Evolutionary conservation across 1,140 invertebrate genomes (phyloP), one percentile per base, ranked within the genome.

Genomic region (Macrotrachela quadricornifera): DNA sequence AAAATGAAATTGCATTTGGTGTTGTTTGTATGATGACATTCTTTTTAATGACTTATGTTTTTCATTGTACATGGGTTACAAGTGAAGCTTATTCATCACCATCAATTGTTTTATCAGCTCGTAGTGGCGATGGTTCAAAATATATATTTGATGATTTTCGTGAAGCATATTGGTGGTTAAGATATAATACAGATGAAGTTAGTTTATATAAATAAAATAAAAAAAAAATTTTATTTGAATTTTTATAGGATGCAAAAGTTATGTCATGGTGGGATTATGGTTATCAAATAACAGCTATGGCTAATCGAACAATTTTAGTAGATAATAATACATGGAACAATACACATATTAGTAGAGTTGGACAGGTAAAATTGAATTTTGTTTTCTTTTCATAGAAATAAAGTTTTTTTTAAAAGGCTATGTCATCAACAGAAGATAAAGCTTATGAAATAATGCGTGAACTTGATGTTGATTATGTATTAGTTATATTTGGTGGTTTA

Each of bases 241-340:
- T 54, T 44, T 63, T 63, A 47, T 59, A 85, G 80, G 80, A 92
- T 73, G 80, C 88, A 6, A 83, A 85, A 71, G 80, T 96, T 41
- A 96, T 96, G 91, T 92, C 86, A 1, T 95, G 91, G 91, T 96
- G 91, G 91, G 91, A 96, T 79, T 96, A 96, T 71, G 91, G 91
- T 9, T 96, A 96, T 72, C 91, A 96, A 72, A 95, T 96, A 72
- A 94, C 90, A 17, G 87, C 87, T 13, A 95, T 96, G 88, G 90
- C 88, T 6, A 96, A 96, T 76, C 76, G 90, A 44, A 95, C 90
- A 6, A 90, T 94, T 58, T 73, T 96, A 59, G 90, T 96, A n/a
- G 91, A 96, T 68, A 96, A 96, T 70, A 96, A 96, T 64, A 96
- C 91, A 10, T 96, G 91, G 91, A 95, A 96, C 71, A 96, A 96